Base-by-base conservation (phyloP, 2,888 invertebrate genomes). In the Chrysolina haemoptera region DNA sequence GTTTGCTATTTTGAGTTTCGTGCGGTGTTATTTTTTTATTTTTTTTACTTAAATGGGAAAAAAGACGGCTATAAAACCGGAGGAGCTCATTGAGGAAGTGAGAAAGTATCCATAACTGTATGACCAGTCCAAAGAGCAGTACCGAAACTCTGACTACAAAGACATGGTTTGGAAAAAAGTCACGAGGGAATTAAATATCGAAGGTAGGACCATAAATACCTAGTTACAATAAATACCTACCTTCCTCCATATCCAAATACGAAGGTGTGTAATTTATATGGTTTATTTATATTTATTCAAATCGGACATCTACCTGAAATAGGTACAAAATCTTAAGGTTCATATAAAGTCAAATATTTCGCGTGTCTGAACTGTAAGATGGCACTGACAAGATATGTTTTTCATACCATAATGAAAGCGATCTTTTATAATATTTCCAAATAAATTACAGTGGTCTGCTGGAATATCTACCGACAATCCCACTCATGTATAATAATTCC, bases 141-240 rank as follows among this genome's bases (percentile, higher is more conserved):
- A 71, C 62, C 20, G 48, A 55, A 66, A 66, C 55, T 40, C 46
- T 48, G 59, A 67, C 22, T 71, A 71, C 62, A 67, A 67, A 71
- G 46, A 67, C 48, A 59, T 12, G 27, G 20, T 65, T 9, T 65
- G 65, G 68, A 70, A 70, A 22, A 12, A 70, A 64, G 20, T 70
- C 40, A 16, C 43, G 16, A 70, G 0, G 18, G 55, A 18, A 20
- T 43, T 64, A 11, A 46, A 64, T 43, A 2, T 64, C 20, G 41
- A 64, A 64, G 41, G 43, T 64, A 12, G n/a, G 64, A 50, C 50
- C 16, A 18, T 16, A 50, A 16, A 50, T 16, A 46, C 27, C 27
- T 27, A 5, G 5, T 27, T 27, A 27, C 27, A 27, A 27, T 27
- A 27, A 27, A 3, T 16, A 16, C 48, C n/a, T 50, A n/a, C 16